These are phyloP conservation scores for Ispidina picta DNA, from an alignment of 2,797 vertebrate genomes.

Conservation along the genomic window DNA sequence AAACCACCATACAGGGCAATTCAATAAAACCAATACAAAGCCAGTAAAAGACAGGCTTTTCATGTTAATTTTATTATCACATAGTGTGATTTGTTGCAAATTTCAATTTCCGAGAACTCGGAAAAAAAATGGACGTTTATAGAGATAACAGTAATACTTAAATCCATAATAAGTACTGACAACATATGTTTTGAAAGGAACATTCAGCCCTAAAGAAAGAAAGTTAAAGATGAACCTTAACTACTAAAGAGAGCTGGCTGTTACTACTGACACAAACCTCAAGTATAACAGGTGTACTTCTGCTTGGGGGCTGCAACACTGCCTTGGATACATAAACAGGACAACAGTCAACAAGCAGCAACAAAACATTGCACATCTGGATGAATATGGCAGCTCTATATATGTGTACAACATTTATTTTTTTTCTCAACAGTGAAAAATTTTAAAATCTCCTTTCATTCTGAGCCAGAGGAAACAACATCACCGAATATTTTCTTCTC, in stretches of 20 bases:
- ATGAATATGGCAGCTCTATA: neutral
- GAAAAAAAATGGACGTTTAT: neutral
- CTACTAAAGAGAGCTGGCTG: neutral
- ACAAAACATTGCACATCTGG: neutral
- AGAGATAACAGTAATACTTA: neutral
- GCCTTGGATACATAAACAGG: neutral
- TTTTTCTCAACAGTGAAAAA: neutral
- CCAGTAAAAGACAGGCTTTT: neutral
- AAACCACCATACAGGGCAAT: neutral
- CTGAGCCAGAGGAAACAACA: neutral
- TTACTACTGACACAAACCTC: neutral
- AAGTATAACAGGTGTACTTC: neutral
- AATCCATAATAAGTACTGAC: neutral
- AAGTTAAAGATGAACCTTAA: neutral
- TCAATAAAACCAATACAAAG: neutral
- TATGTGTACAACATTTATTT: neutral
- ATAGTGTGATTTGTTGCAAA: neutral
- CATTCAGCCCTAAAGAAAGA: neutral
- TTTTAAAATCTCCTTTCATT: neutral
- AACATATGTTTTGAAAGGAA: neutral
- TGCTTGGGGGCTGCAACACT: neutral
- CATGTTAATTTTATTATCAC: neutral
- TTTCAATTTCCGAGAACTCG: neutral
- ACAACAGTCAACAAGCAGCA: neutral
- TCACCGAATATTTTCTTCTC: neutral